Evolutionary conservation across 2,113 vertebrate species (phyloP), one percentile per base, ranked within the genome.

Genomic region (Megaleporinus macrocephalus): DNA sequence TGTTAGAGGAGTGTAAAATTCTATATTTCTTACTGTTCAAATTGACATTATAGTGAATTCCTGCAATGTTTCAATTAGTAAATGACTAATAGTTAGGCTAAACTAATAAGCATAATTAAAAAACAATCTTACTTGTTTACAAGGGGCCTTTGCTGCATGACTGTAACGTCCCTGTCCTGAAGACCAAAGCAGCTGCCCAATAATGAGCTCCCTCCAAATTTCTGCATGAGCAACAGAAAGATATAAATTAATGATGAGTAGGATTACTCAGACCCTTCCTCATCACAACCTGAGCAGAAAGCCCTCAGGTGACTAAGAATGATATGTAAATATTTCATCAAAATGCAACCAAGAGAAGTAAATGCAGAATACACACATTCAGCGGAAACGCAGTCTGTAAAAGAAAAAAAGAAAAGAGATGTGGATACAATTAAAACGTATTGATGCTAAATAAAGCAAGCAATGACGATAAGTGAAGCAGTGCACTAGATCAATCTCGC

Each of bases 241-340:
- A 80, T 80, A 88, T 93, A 80, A 93, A 93, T 93, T 88, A 92
- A 86, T 93, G 90, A 94, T 92, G 88, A 88, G 87, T 55, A 83
- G 91, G 91, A 92, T 91, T 87, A 92, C 90, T 94, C 87, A 93
- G 92, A 91, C 88, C 84, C 88, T 80, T 85, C 30, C 82, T 44
- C 88, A 87, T 90, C 88, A 90, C 89, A 88, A 89, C 29, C 79
- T 78, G 87, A 89, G 91, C 88, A 69, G 76, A 26, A 78, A 85
- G 89, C 91, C 90, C 91, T 81, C 85, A 91, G 90, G 91, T 93
- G 91, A 88, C 90, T 90, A 82, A 77, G 73, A 79, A 84, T 75
- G 69, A 84, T 81, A 26, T 88, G 89, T 92, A 87, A 92, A 93
- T 94, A 92, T 93, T 94, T 92, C 51, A 93, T 88, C 84, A 90